Evolutionary conservation across 1,140 invertebrate species (phyloP).

Genomic region (Zaprionus davidi): DNA sequence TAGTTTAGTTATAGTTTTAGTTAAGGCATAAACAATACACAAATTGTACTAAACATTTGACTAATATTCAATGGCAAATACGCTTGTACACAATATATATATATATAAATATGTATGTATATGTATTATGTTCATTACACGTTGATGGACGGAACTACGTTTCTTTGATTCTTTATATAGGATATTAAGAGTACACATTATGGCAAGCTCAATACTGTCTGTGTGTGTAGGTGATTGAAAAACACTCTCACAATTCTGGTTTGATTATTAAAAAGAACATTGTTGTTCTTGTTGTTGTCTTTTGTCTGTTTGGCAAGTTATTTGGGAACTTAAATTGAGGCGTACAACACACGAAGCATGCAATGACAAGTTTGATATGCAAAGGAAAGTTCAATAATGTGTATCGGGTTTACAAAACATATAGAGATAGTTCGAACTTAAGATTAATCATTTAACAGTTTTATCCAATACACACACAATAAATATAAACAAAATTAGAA

Average conservation of each 20-base stretch:
- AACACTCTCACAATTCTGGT: conserved; percentile 60
- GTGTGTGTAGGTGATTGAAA: conserved; percentile 34
- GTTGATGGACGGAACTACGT: conserved; percentile 51
- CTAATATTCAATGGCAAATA: conserved; percentile 52
- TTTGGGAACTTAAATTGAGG: conserved; percentile 60
- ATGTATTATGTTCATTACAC: background rate
- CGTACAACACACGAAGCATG: conserved; percentile 51
- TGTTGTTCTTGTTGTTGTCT: conserved; percentile 2
- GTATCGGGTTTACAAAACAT: conserved; percentile 57
- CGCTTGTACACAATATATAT: conserved; percentile 16
- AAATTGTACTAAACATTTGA: conserved; percentile 44
- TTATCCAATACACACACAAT: conserved; percentile 45
- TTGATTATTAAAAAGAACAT: conserved; percentile 7
- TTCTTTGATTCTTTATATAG: conserved; percentile 17
- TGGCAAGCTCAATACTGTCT: conserved; percentile 78
- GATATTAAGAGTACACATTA: conserved; percentile 42
- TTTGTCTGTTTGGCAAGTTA: conserved; percentile 62
- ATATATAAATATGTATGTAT: conserved; percentile 7
- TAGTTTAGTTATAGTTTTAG: conserved; percentile 15
- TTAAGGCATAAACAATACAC: conserved; percentile 28
- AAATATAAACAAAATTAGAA: conserved; percentile 25
- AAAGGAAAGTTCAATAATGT: conserved; percentile 37
- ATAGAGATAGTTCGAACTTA: conserved; percentile 48
- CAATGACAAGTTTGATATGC: conserved; percentile 52
- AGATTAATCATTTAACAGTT: conserved; percentile 55